phyloP scores from a whole-genome alignment of 2,113 vertebrate genomes.

The Scatophagus argus region DNA sequence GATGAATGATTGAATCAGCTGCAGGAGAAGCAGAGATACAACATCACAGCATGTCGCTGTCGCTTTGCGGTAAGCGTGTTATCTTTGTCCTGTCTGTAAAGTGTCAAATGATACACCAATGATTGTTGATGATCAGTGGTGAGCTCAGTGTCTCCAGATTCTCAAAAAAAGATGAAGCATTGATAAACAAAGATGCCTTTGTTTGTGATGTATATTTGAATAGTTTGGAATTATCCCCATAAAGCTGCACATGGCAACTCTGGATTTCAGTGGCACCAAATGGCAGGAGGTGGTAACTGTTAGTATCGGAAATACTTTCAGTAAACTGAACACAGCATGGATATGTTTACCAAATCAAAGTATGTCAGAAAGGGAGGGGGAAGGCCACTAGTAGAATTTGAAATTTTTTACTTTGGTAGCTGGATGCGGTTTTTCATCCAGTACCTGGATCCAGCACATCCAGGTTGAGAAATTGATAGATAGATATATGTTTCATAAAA shows the following conservation, averaged over 20 bases:
- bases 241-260: slow-evolving; percentile 32
- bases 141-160: slow-evolving; percentile 26
- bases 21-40: neutral
- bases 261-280: slow-evolving; percentile 30
- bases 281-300: slow-evolving; percentile 21
- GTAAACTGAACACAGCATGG: neutral
- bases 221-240: slow-evolving; percentile 25
- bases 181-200: slow-evolving; percentile 35
- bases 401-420: neutral
- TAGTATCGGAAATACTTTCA: neutral
- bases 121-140: neutral
- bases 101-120: slow-evolving; percentile 10
- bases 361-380: neutral
- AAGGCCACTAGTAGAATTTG: neutral
- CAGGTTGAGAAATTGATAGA: too few species aligned
- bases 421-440: too few species aligned
- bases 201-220: slow-evolving; percentile 48
- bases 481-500: too few species aligned
- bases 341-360: slow-evolving; percentile 1
- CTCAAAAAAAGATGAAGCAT: slow-evolving; percentile 20
- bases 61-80: slow-evolving; percentile 2
- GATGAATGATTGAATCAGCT: too few species aligned
- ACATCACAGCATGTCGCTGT: neutral
- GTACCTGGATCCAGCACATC: neutral
- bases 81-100: slow-evolving; percentile 4